A percentile compares a stretch with the other conserved stretches of the same genome.
Conservation (phyloP, 1,140 invertebrate genomes). For the Drosophila tristis region DNA sequence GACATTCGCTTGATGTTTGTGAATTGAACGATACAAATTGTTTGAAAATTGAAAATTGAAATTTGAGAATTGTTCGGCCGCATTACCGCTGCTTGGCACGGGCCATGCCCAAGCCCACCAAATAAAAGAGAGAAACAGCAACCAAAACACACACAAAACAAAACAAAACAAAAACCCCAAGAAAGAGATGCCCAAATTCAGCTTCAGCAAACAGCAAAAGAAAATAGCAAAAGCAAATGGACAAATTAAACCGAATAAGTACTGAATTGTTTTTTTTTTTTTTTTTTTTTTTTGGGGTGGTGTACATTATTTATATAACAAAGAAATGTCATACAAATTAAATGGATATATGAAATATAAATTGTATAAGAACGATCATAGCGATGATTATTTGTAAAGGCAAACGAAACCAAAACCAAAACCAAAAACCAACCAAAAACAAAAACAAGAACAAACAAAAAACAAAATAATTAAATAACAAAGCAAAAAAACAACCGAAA, state of each 20-base stretch:
- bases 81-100: slow-evolving; percentile 52
- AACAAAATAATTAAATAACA: slow-evolving; percentile 17
- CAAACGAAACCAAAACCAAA: slow-evolving; percentile 47
- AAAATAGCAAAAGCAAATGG: slow-evolving; percentile 18
- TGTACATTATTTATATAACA: slow-evolving; percentile 75
- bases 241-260: slow-evolving; percentile 44
- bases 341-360: slow-evolving; percentile 70
- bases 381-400: slow-evolving; percentile 71
- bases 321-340: slow-evolving; percentile 55
- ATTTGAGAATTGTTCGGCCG: slow-evolving; percentile 27
- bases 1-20: too few relatives aligned
- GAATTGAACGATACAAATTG: slow-evolving; percentile 24
- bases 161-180: slow-evolving; percentile 5
- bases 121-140: slow-evolving; percentile 18
- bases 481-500: slow-evolving; percentile 22
- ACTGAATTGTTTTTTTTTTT: slow-evolving; percentile 35
- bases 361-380: slow-evolving; percentile 64
- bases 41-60: slow-evolving; percentile 18
- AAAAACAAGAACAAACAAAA: slow-evolving; percentile 30
- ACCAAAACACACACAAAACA: slow-evolving; percentile 4
- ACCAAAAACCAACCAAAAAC: slow-evolving; percentile 27
- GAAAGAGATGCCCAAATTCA: slow-evolving; percentile 17
- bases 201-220: slow-evolving; percentile 34
- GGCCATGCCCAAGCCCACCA: slow-evolving; percentile 67
- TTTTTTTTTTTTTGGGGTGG: slow-evolving; percentile 63